Conservation (phyloP, 2,888 invertebrate genomes). For the Leptura quadrifasciata region DNA sequence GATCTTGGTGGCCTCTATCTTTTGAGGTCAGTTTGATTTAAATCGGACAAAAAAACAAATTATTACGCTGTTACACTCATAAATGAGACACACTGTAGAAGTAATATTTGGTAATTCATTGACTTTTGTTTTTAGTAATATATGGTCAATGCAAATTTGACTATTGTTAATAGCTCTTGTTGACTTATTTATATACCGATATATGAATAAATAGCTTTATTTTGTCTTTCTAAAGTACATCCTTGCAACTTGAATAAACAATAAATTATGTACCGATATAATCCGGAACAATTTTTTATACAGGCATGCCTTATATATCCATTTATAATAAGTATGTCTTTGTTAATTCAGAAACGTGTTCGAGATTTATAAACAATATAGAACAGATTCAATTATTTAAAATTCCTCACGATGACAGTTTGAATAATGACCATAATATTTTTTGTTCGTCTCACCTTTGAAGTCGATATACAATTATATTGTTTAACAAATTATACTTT, state of each 20-base stretch:
- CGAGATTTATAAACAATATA: constrained; percentile 2
- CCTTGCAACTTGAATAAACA: background rate
- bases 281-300: constrained; percentile 7
- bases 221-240: background rate
- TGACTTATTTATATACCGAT: too few relatives aligned
- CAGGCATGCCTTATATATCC: background rate
- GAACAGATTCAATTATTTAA: constrained; percentile 9
- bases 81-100: too few relatives aligned
- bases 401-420: constrained; percentile 1
- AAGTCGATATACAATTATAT: constrained; percentile 31
- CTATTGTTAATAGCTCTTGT: too few relatives aligned
- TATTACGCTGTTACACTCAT: too few relatives aligned
- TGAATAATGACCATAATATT: constrained; percentile 28
- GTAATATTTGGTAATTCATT: too few relatives aligned
- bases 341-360: constrained; percentile 1
- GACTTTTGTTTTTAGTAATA: too few relatives aligned
- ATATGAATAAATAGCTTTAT: too few relatives aligned
- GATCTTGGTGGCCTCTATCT: too few relatives aligned
- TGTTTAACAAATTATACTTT: constrained; percentile 38
- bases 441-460: constrained; percentile 20
- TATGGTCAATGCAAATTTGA: too few relatives aligned
- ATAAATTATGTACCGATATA: background rate
- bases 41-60: too few relatives aligned
- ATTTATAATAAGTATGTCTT: background rate
- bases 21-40: too few relatives aligned